phyloP scores from a whole-genome alignment of 2,113 vertebrate genomes.

The Ceuthmochares aereus region DNA sequence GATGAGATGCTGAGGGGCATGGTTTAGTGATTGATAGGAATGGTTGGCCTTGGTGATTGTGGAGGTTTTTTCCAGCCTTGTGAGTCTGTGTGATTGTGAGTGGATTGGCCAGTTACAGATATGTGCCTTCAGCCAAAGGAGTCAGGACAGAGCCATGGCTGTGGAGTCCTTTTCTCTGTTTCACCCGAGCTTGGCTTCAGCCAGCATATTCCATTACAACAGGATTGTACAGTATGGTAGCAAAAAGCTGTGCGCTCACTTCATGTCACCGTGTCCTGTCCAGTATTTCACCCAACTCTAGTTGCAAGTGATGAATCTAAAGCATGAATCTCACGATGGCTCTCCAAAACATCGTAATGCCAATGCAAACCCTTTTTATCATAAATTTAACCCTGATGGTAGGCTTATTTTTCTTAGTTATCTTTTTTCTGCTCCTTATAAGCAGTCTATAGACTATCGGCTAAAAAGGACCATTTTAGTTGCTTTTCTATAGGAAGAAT shows the following conservation, averaged over 20 bases:
- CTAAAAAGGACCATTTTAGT: background rate
- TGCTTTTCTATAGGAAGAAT: background rate
- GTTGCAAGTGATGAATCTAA: background rate
- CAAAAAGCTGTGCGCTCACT: background rate
- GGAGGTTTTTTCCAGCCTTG: too few species aligned
- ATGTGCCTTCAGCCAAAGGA: background rate
- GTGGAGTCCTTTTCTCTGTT: background rate
- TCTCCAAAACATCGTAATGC: background rate
- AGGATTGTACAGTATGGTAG: background rate
- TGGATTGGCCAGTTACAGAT: accelerated
- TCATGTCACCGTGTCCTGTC: accelerated
- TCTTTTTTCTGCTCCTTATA: background rate
- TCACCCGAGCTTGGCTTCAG: background rate
- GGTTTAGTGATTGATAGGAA: too few species aligned
- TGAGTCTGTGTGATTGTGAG: too few species aligned
- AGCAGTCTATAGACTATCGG: background rate
- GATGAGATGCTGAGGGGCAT: too few species aligned
- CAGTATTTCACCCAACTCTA: background rate
- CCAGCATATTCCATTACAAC: accelerated
- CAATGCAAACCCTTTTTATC: background rate
- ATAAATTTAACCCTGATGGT: background rate
- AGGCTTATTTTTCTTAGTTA: background rate
- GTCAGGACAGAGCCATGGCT: accelerated
- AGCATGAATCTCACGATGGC: accelerated
- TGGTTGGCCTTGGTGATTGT: too few species aligned